A percentile compares a stretch with the other conserved stretches of the same genome.
Evolutionary conservation across 2,888 invertebrate species (phyloP).

Genomic region (Dryomyza anilis): DNA sequence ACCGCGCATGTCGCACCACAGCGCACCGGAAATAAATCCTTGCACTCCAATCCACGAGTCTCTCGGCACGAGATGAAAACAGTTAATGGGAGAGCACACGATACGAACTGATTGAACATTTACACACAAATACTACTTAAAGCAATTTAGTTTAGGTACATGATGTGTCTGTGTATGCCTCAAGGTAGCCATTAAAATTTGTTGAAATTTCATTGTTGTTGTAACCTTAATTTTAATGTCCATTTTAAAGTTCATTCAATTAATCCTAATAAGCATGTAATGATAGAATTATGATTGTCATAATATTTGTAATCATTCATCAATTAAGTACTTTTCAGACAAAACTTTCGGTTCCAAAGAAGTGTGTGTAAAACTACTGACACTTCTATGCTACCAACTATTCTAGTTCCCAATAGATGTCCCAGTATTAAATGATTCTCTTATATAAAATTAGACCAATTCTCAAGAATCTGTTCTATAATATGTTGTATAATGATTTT

Average conservation of each 20-base stretch:
- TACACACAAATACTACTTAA: not conserved
- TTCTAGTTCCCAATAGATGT: too few species aligned
- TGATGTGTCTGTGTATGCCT: not conserved
- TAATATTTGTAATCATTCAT: too few species aligned
- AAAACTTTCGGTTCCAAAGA: too few species aligned
- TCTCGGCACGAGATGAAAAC: not conserved
- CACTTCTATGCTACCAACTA: too few species aligned
- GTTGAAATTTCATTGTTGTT: not conserved
- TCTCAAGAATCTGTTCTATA: too few species aligned
- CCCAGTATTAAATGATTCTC: too few species aligned
- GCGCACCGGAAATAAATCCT: conserved; percentile 13
- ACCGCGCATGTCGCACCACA: conserved; percentile 36
- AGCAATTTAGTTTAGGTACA: not conserved
- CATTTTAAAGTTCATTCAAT: not conserved
- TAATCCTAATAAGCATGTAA: too few species aligned
- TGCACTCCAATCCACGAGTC: conserved; percentile 1
- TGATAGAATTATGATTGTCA: too few species aligned
- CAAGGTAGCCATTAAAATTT: not conserved
- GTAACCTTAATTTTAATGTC: conserved; percentile 7
- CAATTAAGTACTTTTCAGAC: too few species aligned
- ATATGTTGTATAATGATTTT: too few species aligned
- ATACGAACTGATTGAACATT: not conserved
- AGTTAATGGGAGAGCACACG: conserved; percentile 21
- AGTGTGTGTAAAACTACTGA: too few species aligned
- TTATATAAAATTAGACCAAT: too few species aligned